Evolutionary conservation across 2,888 invertebrate species (phyloP).

Genomic region (Erynnis tages): DNA sequence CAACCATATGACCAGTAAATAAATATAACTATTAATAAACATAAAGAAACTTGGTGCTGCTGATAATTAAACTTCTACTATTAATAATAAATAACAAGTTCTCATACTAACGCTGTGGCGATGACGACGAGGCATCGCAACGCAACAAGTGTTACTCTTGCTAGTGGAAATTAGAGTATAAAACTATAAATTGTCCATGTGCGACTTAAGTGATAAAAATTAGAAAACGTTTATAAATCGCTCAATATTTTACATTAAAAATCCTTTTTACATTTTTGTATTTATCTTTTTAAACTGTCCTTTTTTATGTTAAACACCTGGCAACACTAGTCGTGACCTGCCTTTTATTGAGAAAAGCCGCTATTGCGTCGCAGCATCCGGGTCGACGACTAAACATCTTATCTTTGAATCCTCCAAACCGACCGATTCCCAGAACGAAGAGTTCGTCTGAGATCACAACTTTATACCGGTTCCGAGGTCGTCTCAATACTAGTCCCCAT

Average conservation of each 20-base stretch:
- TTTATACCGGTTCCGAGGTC: conserved; percentile 39
- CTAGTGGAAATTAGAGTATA: background rate
- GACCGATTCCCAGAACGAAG: conserved; percentile 44
- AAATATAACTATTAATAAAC: too few species aligned
- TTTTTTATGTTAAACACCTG: conserved; percentile 14
- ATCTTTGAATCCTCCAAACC: conserved; percentile 46
- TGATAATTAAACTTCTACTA: background rate
- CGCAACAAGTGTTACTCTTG: background rate
- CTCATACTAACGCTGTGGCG: conserved; percentile 3
- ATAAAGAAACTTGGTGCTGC: too few species aligned
- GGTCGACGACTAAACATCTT: conserved; percentile 50
- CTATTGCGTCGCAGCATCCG: conserved; percentile 51
- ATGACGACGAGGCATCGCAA: conserved; percentile 25
- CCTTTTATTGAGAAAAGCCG: conserved; percentile 36
- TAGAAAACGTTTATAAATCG: background rate
- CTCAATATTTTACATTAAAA: too few species aligned
- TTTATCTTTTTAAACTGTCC: too few species aligned
- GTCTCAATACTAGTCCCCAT: background rate
- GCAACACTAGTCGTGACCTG: conserved; percentile 47
- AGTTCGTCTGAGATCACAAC: conserved; percentile 36
- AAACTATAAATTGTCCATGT: background rate
- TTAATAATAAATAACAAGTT: conserved; percentile 19
- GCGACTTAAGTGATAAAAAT: background rate
- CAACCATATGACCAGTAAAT: too few species aligned
- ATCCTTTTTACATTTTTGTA: too few species aligned